Percentiles rank a stretch among this genome's conserved stretches.
Evolutionary conservation across 2,888 invertebrate genomes (phyloP).

Genomic region (Acanthosepion pharaonis): DNA sequence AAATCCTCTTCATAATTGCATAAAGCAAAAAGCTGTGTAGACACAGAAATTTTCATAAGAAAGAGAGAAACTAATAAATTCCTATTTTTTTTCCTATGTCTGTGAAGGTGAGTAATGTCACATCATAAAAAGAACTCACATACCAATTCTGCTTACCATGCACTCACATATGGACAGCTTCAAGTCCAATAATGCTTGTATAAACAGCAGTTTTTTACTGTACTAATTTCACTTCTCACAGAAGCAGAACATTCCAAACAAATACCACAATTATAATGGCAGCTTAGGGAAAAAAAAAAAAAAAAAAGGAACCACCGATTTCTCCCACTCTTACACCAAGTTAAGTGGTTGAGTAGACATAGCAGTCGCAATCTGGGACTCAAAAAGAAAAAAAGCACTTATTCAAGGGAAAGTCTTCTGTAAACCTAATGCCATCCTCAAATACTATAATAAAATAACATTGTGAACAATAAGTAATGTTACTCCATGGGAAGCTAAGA

Average conservation of each 20-base stretch:
- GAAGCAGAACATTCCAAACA: conserved; percentile 21
- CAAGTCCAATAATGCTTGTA: conserved; percentile 18
- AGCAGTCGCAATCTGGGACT: background rate
- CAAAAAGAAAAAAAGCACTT: background rate
- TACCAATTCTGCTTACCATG: background rate
- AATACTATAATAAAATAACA: no score
- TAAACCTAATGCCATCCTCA: background rate
- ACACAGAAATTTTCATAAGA: background rate
- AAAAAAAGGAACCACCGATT: background rate
- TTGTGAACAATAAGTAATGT: no score
- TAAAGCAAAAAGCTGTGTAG: no score
- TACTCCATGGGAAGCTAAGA: no score
- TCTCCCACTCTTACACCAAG: background rate
- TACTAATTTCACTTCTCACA: background rate
- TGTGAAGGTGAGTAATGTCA: conserved; percentile 3
- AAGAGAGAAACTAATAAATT: background rate
- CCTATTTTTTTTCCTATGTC: background rate
- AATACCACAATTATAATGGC: conserved; percentile 33
- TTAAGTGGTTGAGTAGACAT: background rate
- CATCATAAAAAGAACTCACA: background rate
- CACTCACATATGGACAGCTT: background rate
- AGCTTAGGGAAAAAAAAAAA: background rate
- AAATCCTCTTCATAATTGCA: no score
- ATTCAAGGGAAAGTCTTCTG: background rate
- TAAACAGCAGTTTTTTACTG: background rate